A percentile compares a stretch with the other conserved stretches of the same genome.
These are phyloP conservation scores for Toxonevra muliebris DNA, from an alignment of 2,888 invertebrate genomes.

Conservation along the genomic window DNA sequence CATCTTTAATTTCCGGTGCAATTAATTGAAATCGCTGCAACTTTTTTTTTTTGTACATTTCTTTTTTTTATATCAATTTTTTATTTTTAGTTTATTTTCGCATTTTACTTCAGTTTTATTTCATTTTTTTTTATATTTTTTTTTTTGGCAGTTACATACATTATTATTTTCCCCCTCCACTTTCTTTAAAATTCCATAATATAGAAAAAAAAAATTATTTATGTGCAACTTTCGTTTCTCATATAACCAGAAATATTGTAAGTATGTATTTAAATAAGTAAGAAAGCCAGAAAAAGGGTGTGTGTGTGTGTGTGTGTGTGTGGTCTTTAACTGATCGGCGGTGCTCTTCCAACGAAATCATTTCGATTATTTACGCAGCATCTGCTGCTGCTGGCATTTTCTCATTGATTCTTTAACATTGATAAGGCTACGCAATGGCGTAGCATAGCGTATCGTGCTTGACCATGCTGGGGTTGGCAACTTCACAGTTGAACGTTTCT, in stretches of 20 bases:
- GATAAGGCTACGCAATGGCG: neutral
- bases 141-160: neutral
- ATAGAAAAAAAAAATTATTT: neutral
- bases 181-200: too few species aligned
- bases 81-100: neutral
- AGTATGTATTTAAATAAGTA: neutral
- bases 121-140: constrained; percentile 3
- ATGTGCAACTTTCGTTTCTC: constrained; percentile 4
- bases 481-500: too few species aligned
- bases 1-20: neutral
- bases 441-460: neutral
- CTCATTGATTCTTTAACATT: constrained; percentile 8
- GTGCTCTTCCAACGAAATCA: too few species aligned
- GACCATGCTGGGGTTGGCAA: too few species aligned
- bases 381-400: neutral
- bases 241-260: neutral
- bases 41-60: neutral
- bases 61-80: neutral
- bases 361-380: constrained; percentile 3
- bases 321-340: too few species aligned
- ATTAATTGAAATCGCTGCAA: neutral
- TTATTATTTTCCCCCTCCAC: neutral
- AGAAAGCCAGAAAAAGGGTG: neutral
- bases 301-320: too few species aligned
- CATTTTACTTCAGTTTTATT: neutral